Evolutionary conservation across 2,888 invertebrate species (phyloP), one percentile per base, ranked within the genome.

Genomic region (Incurvaria masculella): DNA sequence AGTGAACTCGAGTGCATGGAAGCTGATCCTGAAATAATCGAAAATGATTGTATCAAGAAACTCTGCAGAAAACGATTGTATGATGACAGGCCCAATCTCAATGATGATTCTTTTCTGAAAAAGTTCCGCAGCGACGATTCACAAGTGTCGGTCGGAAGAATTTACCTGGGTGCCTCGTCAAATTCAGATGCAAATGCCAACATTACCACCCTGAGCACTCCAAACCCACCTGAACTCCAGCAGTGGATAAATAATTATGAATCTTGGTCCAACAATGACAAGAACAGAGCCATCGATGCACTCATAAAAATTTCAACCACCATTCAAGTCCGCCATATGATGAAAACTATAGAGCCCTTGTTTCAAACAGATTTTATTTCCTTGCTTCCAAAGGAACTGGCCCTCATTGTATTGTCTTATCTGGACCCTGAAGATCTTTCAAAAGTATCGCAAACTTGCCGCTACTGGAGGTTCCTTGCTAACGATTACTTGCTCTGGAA

Each of bases 291-390:
- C 10, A 81, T 94, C 50, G 89, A 91, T 65, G 86, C 88, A 59
- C 75, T 94, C 53, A 90, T 94, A 50, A 86, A 84, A 48, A 74
- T 82, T 46, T 92, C 92, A 70, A 91, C 91, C 61, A 87, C 90
- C 2, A 86, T 88, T 17, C 91, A 93, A 72, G 91, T 92, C 8
- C 84, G 92, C 42, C 91, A 93, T 65, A 88, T 95, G 87, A 91
- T 93, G 88, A 87, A 89, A 66, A 87, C 92, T 45, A 94, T 95
- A 54, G 93, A 94, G 66, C 94, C 94, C n/a, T 91, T 91, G 64
- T 94, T 94, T 70, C 94, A 94, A 69, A 80, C 92, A 50, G 94
- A 95, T 66, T 95, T 95, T 61, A 92, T 95, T 61, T 92, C 93
- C 17, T 70, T 92, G 51, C 72, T 95, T 60, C 94, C 94, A 23